These are phyloP conservation scores for Cremastinae sp. DNA, from an alignment of 2,888 invertebrate genomes.

Conservation along the genomic window DNA sequence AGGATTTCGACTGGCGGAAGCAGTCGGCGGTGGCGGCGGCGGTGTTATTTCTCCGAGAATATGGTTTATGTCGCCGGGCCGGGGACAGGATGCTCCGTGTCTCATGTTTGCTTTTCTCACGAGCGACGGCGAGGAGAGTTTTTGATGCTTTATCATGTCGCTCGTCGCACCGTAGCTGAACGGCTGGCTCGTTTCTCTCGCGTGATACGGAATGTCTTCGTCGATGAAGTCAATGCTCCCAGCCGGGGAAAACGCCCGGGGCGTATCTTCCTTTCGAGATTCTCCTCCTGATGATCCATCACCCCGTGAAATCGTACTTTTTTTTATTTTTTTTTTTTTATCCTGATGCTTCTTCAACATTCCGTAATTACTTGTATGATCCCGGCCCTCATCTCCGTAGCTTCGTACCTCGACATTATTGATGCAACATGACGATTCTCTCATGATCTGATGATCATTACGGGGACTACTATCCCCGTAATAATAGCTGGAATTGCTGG, in stretches of 20 bases:
- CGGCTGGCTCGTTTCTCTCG: constrained; percentile 92
- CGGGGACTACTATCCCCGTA: constrained; percentile 71
- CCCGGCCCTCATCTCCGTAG: too few species aligned
- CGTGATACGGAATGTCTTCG: constrained; percentile 93
- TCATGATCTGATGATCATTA: constrained; percentile 76
- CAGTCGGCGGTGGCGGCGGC: too few species aligned
- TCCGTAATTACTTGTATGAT: constrained; percentile 72
- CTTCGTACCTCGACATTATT: too few species aligned
- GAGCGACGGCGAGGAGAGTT: constrained; percentile 91
- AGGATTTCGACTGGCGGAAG: too few species aligned
- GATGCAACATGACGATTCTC: too few species aligned
- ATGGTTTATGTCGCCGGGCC: constrained; percentile 78
- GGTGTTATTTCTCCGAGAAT: constrained; percentile 76
- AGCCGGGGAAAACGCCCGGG: constrained; percentile 75
- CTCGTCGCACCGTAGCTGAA: constrained; percentile 92
- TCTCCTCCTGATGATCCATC: too few species aligned
- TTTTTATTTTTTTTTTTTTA: constrained; percentile 67
- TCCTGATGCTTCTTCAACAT: constrained; percentile 74
- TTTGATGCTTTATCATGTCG: constrained; percentile 87
- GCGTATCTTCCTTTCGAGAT: too few species aligned
- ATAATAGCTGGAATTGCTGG: too few species aligned
- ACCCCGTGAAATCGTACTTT: constrained; percentile 72
- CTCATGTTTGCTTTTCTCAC: constrained; percentile 86
- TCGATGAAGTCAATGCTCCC: constrained; percentile 82
- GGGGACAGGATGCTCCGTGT: constrained; percentile 69